Evolutionary conservation across 2,113 vertebrate species (phyloP).

Genomic region (Colistium nudipinnis): DNA sequence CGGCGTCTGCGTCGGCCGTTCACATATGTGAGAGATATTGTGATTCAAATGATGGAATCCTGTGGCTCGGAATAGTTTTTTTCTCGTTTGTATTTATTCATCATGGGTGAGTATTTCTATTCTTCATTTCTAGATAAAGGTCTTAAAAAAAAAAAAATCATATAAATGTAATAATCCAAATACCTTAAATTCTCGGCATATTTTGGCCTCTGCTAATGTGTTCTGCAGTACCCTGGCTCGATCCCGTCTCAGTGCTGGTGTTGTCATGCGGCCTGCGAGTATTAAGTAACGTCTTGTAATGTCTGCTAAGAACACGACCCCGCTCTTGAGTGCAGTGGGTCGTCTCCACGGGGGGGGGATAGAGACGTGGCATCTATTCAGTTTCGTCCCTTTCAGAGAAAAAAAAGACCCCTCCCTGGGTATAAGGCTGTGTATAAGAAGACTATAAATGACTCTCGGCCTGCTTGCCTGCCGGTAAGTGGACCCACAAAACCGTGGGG

Average conservation of each 20-base stretch:
- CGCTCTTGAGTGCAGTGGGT: conserved; percentile 47
- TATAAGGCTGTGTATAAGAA: conserved; percentile 35
- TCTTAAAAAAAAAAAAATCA: background rate
- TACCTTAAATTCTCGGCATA: conserved; percentile 7
- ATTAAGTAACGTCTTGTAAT: conserved; percentile 60
- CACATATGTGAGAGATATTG: conserved; percentile 1
- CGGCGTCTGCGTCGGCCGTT: background rate
- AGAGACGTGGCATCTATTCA: conserved; percentile 55
- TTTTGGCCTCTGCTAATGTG: conserved; percentile 26
- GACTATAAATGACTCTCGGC: conserved; percentile 47
- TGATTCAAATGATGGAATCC: no score
- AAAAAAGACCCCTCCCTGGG: conserved; percentile 27
- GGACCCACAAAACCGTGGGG: conserved; percentile 52
- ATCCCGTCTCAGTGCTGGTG: conserved; percentile 9
- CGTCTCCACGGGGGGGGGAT: conserved; percentile 51
- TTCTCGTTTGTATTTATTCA: no score
- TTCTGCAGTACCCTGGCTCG: conserved; percentile 10
- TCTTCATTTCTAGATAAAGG: background rate
- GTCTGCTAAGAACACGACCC: conserved; percentile 67
- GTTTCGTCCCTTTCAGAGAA: conserved; percentile 26
- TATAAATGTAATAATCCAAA: background rate
- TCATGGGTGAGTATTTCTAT: no score
- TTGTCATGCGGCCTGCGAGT: conserved; percentile 31
- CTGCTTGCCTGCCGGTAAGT: conserved; percentile 54
- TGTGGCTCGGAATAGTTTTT: no score